These are phyloP conservation scores for Pegoplata infirma DNA, from an alignment of 2,888 invertebrate genomes.

Conservation along the genomic window DNA sequence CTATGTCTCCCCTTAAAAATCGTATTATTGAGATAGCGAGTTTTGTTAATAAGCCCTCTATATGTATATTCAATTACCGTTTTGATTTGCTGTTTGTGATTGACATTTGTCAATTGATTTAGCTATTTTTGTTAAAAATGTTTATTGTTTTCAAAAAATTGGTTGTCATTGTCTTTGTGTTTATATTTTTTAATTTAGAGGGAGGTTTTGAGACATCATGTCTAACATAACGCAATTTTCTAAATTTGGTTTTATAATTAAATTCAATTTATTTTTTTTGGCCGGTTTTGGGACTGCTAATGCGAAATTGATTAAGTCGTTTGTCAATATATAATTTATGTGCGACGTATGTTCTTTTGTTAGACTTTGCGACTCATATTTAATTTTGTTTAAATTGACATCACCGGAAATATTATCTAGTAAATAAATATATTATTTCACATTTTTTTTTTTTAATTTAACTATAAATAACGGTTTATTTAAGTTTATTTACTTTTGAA, in stretches of 20 bases:
- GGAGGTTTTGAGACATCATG: constrained; percentile 2
- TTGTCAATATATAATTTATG: constrained; percentile 44
- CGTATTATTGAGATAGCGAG: too few species aligned
- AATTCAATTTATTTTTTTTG: constrained; percentile 34
- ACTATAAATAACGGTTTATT: constrained; percentile 13
- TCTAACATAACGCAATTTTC: constrained; percentile 21
- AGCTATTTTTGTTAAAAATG: background rate
- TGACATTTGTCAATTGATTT: constrained; percentile 46
- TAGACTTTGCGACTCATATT: background rate
- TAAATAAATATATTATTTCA: constrained; percentile 15
- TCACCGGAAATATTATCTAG: constrained; percentile 28
- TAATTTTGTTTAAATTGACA: constrained; percentile 19
- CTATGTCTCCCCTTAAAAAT: too few species aligned
- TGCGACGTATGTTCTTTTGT: background rate
- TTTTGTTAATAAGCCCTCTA: too few species aligned
- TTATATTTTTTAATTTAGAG: background rate
- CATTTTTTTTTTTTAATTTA: background rate
- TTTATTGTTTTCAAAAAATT: constrained; percentile 1
- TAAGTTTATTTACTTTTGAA: too few species aligned
- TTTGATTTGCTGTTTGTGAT: constrained; percentile 46
- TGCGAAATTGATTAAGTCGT: constrained; percentile 66
- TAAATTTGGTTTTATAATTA: constrained; percentile 32
- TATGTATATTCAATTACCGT: background rate
- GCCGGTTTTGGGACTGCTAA: constrained; percentile 47
- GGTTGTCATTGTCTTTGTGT: background rate